Evolutionary conservation across 92 coral and sea anemone species (phyloP), one percentile per base, ranked within the genome.

Genomic region (Bergia sp.): DNA sequence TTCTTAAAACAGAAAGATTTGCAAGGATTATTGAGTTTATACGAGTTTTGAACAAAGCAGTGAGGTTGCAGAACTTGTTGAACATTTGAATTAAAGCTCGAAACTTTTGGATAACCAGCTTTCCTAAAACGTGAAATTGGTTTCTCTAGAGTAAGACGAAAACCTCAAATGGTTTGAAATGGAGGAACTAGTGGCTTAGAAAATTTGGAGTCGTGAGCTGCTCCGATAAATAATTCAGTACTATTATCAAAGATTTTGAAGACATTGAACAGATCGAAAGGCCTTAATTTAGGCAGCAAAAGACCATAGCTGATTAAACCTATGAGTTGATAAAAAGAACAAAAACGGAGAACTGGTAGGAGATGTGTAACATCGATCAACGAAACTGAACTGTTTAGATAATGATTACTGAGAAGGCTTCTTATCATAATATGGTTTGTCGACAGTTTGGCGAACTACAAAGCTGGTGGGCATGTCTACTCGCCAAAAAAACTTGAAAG

Each of bases 21-120:
- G 36, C 49, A 40, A 44, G 2, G 12, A 15, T 10, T 61, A 58
- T 21, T 20, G 49, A 82, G 55, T 37, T 71, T 71, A 79, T 11
- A 79, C 87, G 72, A 84, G 44, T 69, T 72, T 84, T 84, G 87
- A 84, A 84, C 79, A 84, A 84, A 84, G 87, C 87, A 71, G 65
- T 20, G 42, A 42, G 1, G 41, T 5, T 45, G 13, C 55, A 15
- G 40, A 37, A 44, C 66, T 13, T 11, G 43, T 84, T 71, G 66
- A 50, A 67, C 6, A 5, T 45, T 10, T 3, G 43, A 44, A 41
- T 5, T 16, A 13, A 36, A 45, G 38, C 21, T 3, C 37, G 13
- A 82, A 72, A 20, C 36, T 36, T 72, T 37, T 71, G 65, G 43
- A 71, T 84, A 38, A 72, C 40, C n/a, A 3, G 11, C 39, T 50